Base-by-base conservation (phyloP, 2,113 vertebrate species). In the Siniperca knerii region DNA sequence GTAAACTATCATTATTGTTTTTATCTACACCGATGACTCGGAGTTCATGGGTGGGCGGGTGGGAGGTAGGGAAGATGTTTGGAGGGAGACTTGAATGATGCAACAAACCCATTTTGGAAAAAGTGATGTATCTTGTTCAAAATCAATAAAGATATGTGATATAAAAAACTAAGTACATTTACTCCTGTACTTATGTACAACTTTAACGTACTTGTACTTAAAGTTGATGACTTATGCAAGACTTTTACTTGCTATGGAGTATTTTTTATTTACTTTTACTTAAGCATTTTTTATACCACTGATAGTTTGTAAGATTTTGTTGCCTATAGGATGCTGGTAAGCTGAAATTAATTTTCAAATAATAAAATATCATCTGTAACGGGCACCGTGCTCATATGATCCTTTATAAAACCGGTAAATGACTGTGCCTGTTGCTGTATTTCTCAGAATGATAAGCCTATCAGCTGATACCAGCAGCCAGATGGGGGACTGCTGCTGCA, bases 391-490 rank as follows among this genome's bases (percentile, higher is more conserved):
- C 50, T 40, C 2, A 64, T 4, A 35, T 23, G 33, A 25, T 48
- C n/a, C 21, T 18, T 75, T 62, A 12, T 16, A 54, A 64, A 77
- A 68, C 23, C 23, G 13, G 37, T 15, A 16, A 18, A 23, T 21
- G 57, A 37, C 64, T 23, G 48, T 7, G 57, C 25, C 50, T 23
- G 57, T 9, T 4, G 37, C 20, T 29, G 68, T 62, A 21, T 71
- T 48, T 57, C 48, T 9, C 16, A 21, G 60, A 25, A 29, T 48
- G 61, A 83, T 83, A 46, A 62, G 42, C 16, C n/a, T 54, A 76
- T 85, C 89, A 78, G 77, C 67, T 82, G 71, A 71, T 10, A 25
- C 10, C 84, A 72, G 74, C 50, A 35, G 40, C 8, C 50, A 57
- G 52, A 44, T 4, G 69, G 20, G 20, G 50, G 12, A 35, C 44